Conservation (phyloP, 2,113 vertebrate species). For the Ariopsis seemanni region DNA sequence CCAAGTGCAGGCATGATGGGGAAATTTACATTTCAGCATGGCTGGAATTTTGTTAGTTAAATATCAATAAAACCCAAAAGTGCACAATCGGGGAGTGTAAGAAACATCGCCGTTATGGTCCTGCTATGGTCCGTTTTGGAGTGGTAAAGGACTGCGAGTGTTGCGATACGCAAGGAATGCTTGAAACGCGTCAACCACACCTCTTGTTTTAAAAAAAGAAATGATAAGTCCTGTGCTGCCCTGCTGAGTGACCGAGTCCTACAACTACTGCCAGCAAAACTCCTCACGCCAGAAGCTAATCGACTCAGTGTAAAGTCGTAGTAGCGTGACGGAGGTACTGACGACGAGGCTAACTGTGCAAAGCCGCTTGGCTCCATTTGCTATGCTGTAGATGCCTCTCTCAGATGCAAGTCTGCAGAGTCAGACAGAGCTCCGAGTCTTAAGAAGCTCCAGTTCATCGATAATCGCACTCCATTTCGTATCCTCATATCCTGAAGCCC, state of each 20-base stretch:
- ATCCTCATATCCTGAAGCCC: constrained; percentile 33
- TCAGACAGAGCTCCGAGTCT: constrained; percentile 26
- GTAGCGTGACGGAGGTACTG: not conserved
- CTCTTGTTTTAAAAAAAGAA: not conserved
- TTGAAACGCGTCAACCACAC: not conserved
- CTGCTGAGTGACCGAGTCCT: not conserved
- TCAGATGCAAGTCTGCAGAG: constrained; percentile 4
- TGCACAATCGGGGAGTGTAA: too few relatives aligned
- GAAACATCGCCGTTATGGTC: not conserved
- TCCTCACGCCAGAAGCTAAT: not conserved
- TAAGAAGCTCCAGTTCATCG: constrained; percentile 2
- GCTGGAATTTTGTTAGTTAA: constrained; percentile 14
- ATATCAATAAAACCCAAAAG: constrained; percentile 3
- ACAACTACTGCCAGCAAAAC: not conserved
- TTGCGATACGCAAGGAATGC: not conserved
- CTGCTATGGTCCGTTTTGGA: not conserved
- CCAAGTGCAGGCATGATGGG: not conserved
- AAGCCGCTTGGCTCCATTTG: not conserved
- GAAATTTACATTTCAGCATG: constrained; percentile 1
- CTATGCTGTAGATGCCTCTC: constrained; percentile 14
- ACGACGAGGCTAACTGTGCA: not conserved
- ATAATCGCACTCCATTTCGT: constrained; percentile 33
- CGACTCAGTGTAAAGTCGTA: not conserved
- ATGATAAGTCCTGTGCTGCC: not conserved
- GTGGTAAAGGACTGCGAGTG: not conserved